Conservation (phyloP, 1,140 invertebrate genomes). For the Monomorium pharaonis region DNA sequence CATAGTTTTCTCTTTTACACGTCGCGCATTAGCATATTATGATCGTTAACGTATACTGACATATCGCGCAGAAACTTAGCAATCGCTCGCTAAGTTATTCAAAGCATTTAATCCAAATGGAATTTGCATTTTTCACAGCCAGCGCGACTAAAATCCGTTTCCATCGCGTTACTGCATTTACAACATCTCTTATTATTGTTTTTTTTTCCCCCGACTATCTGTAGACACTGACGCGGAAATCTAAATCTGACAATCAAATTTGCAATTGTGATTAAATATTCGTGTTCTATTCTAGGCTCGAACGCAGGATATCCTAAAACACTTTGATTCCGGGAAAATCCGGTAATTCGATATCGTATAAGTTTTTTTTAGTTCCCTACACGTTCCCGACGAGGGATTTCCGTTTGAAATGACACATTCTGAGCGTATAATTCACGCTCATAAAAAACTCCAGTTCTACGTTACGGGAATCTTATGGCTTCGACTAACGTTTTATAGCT, state of each 20-base stretch:
- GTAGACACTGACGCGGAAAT: too few species aligned
- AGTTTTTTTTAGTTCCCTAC: constrained; percentile 32
- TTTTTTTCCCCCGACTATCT: neutral
- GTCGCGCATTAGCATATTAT: constrained; percentile 66
- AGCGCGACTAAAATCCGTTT: constrained; percentile 2
- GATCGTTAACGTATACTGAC: constrained; percentile 68
- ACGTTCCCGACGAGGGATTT: constrained; percentile 63
- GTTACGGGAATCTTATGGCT: constrained; percentile 31
- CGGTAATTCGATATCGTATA: constrained; percentile 60
- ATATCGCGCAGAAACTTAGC: constrained; percentile 58
- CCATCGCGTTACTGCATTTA: constrained; percentile 15
- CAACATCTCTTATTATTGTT: constrained; percentile 8
- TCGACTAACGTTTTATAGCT: neutral
- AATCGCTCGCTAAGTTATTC: constrained; percentile 64
- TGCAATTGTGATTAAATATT: constrained; percentile 4
- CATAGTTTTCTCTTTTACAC: constrained; percentile 52
- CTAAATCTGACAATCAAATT: constrained; percentile 5
- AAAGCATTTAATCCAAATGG: constrained; percentile 46
- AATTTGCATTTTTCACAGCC: constrained; percentile 65
- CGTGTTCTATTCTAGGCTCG: neutral
- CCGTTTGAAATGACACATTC: constrained; percentile 56
- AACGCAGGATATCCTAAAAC: constrained; percentile 28
- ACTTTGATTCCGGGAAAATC: constrained; percentile 59
- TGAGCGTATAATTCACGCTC: constrained; percentile 61
- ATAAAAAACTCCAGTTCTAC: constrained; percentile 26